Evolutionary conservation across 2,888 invertebrate genomes (phyloP), one percentile per base, ranked within the genome.

Genomic region (Tryphoninae sp.): DNA sequence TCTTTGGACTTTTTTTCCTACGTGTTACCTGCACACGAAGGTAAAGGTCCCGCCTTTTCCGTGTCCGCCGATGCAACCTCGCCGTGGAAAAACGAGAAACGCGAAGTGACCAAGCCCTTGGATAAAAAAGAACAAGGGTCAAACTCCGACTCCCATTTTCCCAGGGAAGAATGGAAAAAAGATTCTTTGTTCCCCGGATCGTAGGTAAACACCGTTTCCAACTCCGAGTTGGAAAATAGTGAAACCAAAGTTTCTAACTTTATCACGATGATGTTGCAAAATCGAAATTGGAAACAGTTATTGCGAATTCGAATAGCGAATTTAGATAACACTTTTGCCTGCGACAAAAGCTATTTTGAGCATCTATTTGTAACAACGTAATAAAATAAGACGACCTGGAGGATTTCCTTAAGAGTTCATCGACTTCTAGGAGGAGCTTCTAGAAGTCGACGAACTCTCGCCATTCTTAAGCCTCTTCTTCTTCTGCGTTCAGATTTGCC

Each of bases 41-140:
- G 68, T 73, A 42, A 40, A 64, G 51, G 71, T 59, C 62, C 78
- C 77, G 80, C 78, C 84, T 78, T 75, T 81, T 84, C 75, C 78
- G 53, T 78, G 82, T 81, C 42, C 59, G 45, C 13, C 64, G 61
- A 71, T 78, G 78, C 74, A 71, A 51, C 59, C 78, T 71, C 74
- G 40, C 23, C 45, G 6, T 33, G 33, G 45, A 9, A 53, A 65
- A 69, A 22, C 68, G 53, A 75, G 65, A 58, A 75, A 64, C 51
- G 69, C 78, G 45, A 53, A 75, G 78, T 74, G 65, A 64, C 69
- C 71, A 33, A 6, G 33, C 33, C 6, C 65, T 67, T 45, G 64
- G 58, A 23, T 45, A 81, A 75, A 68, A 53, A 61, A n/a, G 16
- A 22, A 26, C 45, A 6, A 45, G 19, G 13, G 33, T 53, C 64